Conservation (phyloP, 1,140 invertebrate species). For the Aphelenchoides fujianensis region DNA sequence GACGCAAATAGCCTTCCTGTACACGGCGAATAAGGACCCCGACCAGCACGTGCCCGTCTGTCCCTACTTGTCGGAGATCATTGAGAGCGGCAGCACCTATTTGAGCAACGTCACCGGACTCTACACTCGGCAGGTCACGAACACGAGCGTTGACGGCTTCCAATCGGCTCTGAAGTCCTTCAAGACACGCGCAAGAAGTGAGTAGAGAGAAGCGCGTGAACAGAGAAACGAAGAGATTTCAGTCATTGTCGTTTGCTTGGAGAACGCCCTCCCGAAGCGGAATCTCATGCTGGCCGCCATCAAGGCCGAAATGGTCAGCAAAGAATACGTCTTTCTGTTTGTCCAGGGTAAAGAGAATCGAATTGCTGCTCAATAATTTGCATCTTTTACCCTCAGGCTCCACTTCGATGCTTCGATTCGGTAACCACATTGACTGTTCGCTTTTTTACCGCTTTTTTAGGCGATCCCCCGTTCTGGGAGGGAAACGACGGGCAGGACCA, state of each 20-base stretch:
- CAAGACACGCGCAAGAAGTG: conserved; percentile 44
- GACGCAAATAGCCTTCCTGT: conserved; percentile 35
- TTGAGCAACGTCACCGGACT: conserved; percentile 11
- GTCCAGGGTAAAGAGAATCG: conserved; percentile 2
- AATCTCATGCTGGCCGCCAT: conserved; percentile 38
- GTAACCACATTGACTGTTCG: not conserved
- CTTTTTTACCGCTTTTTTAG: not conserved
- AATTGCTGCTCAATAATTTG: not conserved
- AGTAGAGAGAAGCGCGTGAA: not conserved
- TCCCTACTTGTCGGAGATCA: conserved; percentile 1
- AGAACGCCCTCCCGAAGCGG: conserved; percentile 17
- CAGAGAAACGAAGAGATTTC: conserved; percentile 39
- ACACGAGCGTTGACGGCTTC: conserved; percentile 11
- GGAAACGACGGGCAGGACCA: conserved; percentile 22
- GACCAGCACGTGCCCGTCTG: not conserved
- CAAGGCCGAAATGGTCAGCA: conserved; percentile 30
- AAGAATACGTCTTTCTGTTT: conserved; percentile 43
- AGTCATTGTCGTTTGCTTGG: conserved; percentile 45
- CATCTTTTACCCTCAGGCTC: not conserved
- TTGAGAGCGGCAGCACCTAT: conserved; percentile 7
- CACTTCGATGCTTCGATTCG: not conserved
- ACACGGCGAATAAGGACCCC: conserved; percentile 11
- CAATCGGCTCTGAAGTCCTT: conserved; percentile 22
- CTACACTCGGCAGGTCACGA: conserved; percentile 30
- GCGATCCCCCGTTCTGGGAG: conserved; percentile 17